Base-by-base conservation (phyloP, 2,888 invertebrate genomes). In the Drosophila kanekoi region DNA sequence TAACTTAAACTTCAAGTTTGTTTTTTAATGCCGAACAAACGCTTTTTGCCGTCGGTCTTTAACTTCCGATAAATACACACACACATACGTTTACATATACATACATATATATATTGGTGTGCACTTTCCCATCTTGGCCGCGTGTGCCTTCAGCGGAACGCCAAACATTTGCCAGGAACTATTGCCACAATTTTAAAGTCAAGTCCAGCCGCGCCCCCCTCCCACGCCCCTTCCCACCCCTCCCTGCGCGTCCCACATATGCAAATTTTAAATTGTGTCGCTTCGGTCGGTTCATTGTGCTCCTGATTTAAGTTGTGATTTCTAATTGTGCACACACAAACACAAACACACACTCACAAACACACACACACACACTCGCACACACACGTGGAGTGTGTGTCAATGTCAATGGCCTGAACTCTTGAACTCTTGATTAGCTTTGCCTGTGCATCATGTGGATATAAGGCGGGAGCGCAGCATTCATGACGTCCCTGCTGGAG, bases 401-500 rank as follows among this genome's bases (percentile, higher is more conserved):
- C 84, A 89, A 89, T 89, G 89, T 82, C 88, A 85, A 66, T 72
- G 87, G 79, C 72, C 77, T 77, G 71, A 71, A 76, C 61, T 56
- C 43, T 79, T 65, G 63, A 73, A 76, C 79, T 44, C 57, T 48
- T 48, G 58, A 48, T 48, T 37, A 14, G 56, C 56, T 48, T 35
- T 20, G 20, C 40, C 51, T 49, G 48, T 53, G 16, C 16, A 53
- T 53, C 62, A 52, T 60, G 60, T 57, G 71, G 63, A 70, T 79
- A 57, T 62, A 33, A n/a, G 35, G 33, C 35, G 53, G 60, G 66
- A 52, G 47, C 47, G 52, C 44, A 68, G 72, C 76, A 68, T 88
- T 81, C 79, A 92, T 92, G 92, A 88, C 89, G 85, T 87, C 90
- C 68, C 58, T 91, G 18, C 74, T 91, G 66, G 90, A 91, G 63